Conservation (phyloP, 2,113 vertebrate genomes). For the Asarcornis scutulata region DNA sequence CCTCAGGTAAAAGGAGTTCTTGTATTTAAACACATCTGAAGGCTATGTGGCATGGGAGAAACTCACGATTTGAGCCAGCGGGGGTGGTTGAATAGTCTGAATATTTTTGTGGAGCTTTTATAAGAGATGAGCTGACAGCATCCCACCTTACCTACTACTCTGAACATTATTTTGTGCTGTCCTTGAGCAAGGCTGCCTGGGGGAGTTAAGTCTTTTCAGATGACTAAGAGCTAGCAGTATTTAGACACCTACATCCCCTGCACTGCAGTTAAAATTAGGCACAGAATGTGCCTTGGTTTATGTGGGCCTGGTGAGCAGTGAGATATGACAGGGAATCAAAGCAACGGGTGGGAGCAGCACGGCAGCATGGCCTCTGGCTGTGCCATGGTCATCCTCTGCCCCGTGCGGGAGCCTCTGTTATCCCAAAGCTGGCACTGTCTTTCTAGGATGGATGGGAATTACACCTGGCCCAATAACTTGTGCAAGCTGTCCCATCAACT, state of each 20-base stretch:
- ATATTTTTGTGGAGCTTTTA: conserved; percentile 16
- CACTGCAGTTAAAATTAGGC: conserved; percentile 47
- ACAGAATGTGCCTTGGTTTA: background rate
- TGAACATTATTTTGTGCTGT: background rate
- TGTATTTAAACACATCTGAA: background rate
- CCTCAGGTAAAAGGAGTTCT: background rate
- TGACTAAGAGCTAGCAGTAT: conserved; percentile 15
- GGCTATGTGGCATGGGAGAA: background rate
- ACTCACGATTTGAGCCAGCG: background rate
- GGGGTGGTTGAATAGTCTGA: conserved; percentile 3
- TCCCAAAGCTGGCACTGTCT: background rate
- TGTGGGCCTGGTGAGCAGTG: background rate
- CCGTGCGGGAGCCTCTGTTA: fast-evolving
- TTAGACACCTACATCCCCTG: conserved; percentile 30
- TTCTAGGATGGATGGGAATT: background rate
- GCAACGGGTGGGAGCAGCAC: fast-evolving
- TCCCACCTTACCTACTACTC: background rate
- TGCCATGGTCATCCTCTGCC: fast-evolving
- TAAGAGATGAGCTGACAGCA: conserved; percentile 12
- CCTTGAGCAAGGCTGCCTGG: background rate
- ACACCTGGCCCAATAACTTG: background rate
- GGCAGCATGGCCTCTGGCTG: background rate
- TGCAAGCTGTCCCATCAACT: background rate
- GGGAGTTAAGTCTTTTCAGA: background rate
- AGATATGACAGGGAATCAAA: background rate